Base-by-base conservation (phyloP, 2,797 vertebrate genomes). In the Todus mexicanus region DNA sequence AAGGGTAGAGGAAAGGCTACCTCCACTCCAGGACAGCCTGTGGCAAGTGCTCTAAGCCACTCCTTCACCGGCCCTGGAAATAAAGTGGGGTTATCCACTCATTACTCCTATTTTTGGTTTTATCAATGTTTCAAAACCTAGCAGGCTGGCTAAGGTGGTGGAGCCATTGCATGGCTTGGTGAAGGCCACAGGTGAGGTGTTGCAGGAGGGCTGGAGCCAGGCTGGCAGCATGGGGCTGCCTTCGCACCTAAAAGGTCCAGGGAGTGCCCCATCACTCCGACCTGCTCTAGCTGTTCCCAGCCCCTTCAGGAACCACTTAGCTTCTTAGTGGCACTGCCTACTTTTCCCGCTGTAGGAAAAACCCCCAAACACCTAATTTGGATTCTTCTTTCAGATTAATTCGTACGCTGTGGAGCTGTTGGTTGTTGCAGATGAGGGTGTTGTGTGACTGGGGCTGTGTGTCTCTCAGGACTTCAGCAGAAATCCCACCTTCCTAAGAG, bases 81-180 rank as follows among this genome's bases (percentile, higher is more conserved):
- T 8, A 15, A 31, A 17, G 11, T 12, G 54, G 6, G 5, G 2
- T 27, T 56, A 43, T 42, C 31, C 25, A 15, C 22, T 38, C n/a
- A 29, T 38, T 43, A 12, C 7, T 33, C 11, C 64, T 48, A 1
- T 3, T 71, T 71, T 56, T 16, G 21, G 1, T 16, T 84, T 60
- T 71, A 25, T 5, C 4, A 2, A 17, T 12, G 18, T 60, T 78
- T 37, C 9, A 35, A 10, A 4, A 10, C 21, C 31, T 13, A 7
- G n/a, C 11, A 27, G 71, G 19, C 50, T 10, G 70, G 14, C 10
- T 13, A 43, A 63, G 21, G 42, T 2, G 3, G 17, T 2, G 8
- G 25, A 27, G 47, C 51, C 40, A 13, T 11, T 10, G 42, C 31
- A 6, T 0, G 0, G 17, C 42, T 37, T 4, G 4, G 8, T 1